Percentiles rank a stretch among this genome's conserved stretches.
Evolutionary conservation across 2,888 invertebrate genomes (phyloP).

Genomic region (Acanthoscelides obtectus): DNA sequence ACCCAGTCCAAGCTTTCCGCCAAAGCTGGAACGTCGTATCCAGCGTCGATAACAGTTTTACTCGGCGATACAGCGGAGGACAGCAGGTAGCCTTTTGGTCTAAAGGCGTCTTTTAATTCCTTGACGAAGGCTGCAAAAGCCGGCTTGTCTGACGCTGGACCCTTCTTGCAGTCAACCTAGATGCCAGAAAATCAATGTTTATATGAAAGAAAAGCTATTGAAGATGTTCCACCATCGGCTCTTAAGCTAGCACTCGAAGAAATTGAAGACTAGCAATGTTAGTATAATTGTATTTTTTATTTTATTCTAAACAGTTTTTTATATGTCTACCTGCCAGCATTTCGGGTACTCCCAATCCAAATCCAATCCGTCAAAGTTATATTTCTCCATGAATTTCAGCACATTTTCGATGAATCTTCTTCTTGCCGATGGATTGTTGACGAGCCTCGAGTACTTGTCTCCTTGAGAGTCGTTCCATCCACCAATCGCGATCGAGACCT

Average conservation of each 20-base stretch:
- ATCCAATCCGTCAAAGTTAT: constrained; percentile 89
- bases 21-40: constrained; percentile 73
- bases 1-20: constrained; percentile 81
- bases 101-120: constrained; percentile 59
- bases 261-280: no score
- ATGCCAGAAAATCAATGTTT: constrained; percentile 21
- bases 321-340: constrained; percentile 66
- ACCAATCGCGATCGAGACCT: constrained; percentile 84
- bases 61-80: constrained; percentile 85
- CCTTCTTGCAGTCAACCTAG: constrained; percentile 79
- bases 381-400: constrained; percentile 70
- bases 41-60: constrained; percentile 81
- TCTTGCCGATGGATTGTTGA: constrained; percentile 69
- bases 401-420: constrained; percentile 70
- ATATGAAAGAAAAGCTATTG: neutral
- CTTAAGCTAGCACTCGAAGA: no score
- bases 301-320: no score
- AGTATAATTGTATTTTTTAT: no score
- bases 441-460: constrained; percentile 82
- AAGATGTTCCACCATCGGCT: neutral
- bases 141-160: constrained; percentile 77
- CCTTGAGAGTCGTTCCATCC: constrained; percentile 94
- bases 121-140: constrained; percentile 70
- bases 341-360: constrained; percentile 94
- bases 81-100: constrained; percentile 54